Evolutionary conservation across 2,113 vertebrate species (phyloP).

Genomic region (Cyprinodon variegatus): DNA sequence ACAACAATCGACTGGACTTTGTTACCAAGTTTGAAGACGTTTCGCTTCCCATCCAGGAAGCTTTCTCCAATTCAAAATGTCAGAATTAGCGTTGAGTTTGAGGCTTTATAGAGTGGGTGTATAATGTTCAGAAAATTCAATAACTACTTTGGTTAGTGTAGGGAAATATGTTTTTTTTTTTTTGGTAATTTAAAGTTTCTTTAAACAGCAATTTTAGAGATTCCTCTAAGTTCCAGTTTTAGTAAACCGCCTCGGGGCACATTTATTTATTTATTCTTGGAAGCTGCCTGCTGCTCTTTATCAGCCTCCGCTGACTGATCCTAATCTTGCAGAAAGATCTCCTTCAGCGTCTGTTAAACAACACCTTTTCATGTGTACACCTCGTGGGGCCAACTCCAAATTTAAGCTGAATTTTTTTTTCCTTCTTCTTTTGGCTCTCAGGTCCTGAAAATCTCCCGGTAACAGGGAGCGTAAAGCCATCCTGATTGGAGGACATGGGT

Average conservation of each 20-base stretch:
- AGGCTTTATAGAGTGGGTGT: no score
- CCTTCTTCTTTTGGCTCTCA: neutral
- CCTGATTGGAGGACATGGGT: conserved; percentile 55
- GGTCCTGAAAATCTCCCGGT: conserved; percentile 2
- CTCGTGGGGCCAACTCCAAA: neutral
- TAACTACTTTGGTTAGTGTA: neutral
- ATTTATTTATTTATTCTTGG: neutral
- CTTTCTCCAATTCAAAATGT: no score
- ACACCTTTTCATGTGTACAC: neutral
- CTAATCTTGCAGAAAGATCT: neutral
- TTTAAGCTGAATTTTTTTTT: neutral
- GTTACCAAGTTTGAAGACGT: no score
- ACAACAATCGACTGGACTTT: no score
- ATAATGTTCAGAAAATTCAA: no score
- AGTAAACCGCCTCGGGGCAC: neutral
- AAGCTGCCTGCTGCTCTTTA: neutral
- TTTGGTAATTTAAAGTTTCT: neutral
- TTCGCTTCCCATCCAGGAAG: no score
- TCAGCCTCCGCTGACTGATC: neutral
- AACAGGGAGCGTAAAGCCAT: conserved; percentile 14
- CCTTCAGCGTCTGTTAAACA: neutral
- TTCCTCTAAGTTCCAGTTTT: neutral
- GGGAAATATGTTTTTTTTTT: neutral
- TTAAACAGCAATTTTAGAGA: neutral
- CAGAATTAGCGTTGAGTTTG: no score